Evolutionary conservation across 2,888 invertebrate species (phyloP).

Genomic region (Hirudinaria manillensis): DNA sequence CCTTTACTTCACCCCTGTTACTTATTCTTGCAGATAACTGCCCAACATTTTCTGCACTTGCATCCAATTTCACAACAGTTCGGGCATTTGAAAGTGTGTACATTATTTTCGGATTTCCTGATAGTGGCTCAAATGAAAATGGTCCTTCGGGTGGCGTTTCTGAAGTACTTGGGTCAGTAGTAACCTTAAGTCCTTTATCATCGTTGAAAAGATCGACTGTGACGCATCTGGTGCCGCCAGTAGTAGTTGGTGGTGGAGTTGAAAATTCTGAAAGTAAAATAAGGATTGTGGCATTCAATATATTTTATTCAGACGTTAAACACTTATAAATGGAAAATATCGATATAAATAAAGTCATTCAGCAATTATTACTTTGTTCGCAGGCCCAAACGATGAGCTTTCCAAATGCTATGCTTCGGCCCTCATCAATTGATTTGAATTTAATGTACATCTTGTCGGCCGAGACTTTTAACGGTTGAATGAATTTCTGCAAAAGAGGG

Average conservation of each 20-base stretch:
- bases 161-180: background rate
- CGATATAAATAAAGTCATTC: background rate
- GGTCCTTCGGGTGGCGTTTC: background rate
- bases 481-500: conserved; percentile 3
- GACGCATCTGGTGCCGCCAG: background rate
- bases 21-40: background rate
- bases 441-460: background rate
- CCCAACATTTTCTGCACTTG: conserved; percentile 3
- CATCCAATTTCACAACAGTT: background rate
- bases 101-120: background rate
- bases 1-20: conserved; percentile 6
- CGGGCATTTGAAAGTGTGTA: background rate
- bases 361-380: conserved; percentile 4
- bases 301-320: too few relatives aligned
- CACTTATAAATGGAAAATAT: too few relatives aligned
- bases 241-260: background rate
- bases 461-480: background rate
- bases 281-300: too few relatives aligned
- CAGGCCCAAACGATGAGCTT: conserved; percentile 23
- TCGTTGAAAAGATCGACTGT: background rate
- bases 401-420: background rate
- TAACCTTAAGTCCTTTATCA: background rate
- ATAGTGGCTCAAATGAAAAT: conserved; percentile 13
- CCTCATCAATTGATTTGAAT: background rate
- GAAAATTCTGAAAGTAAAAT: too few relatives aligned